Evolutionary conservation across 2,888 invertebrate species (phyloP).

Genomic region (Leistus spinibarbis): DNA sequence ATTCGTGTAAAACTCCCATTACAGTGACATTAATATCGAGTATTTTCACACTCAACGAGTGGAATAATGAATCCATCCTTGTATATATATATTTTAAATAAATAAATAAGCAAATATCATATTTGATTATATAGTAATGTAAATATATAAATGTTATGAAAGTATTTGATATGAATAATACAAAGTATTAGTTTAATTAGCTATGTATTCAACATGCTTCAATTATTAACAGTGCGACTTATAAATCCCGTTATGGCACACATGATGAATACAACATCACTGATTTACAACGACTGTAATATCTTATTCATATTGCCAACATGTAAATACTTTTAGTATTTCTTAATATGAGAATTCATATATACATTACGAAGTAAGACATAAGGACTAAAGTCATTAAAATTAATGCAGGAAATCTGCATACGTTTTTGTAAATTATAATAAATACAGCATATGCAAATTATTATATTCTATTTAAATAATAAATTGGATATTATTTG

Average conservation of each 20-base stretch:
- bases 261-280: neutral
- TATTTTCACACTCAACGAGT: neutral
- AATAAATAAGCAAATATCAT: neutral
- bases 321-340: too few relatives aligned
- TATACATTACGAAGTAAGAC: too few relatives aligned
- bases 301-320: too few relatives aligned
- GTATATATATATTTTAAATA: neutral
- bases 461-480: too few relatives aligned
- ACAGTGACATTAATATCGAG: too few relatives aligned
- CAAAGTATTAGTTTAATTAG: neutral
- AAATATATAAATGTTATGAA: neutral
- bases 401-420: too few relatives aligned
- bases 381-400: too few relatives aligned
- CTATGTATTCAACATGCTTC: neutral
- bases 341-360: too few relatives aligned
- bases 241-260: neutral
- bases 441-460: too few relatives aligned
- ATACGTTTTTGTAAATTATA: too few relatives aligned
- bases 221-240: neutral
- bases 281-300: neutral
- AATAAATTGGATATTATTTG: too few relatives aligned
- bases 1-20: too few relatives aligned
- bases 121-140: neutral
- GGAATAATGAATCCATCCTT: neutral
- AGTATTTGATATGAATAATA: neutral